Base-by-base conservation (phyloP, 2,797 vertebrate species). In the Silurus aristotelis region DNA sequence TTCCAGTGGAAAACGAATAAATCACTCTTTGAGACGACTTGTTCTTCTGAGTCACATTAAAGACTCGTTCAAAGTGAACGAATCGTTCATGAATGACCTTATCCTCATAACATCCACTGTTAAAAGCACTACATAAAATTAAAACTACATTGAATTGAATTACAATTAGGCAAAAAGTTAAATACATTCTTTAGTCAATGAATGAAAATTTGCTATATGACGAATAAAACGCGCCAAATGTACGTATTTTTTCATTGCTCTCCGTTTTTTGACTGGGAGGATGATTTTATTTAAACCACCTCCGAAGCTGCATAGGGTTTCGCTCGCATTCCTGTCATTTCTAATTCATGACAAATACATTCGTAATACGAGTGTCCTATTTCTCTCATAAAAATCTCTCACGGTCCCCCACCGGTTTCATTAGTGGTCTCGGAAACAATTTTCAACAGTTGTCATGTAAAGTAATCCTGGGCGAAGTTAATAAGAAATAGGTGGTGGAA, bases 361-460 rank as follows among this genome's bases (percentile, higher is more conserved):
- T 43, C 20, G 22, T 43, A 63, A 78, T 43, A 63, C 8, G 58
- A 78, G 12, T 22, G 43, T 78, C 20, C 58, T 38, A 61, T 78
- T 78, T 78, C 58, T 60, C 17, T 60, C 27, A 20, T 20, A 6
- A 38, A 31, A 38, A 60, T 77, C 27, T 38, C 27, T 77, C 56
- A 60, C 38, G 38, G 38, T 38, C 25, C 19, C 27, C 75, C 25
- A 77, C 38, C 55, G 38, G 25, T 60, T 60, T 60, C 9, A 77
- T 77, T 77, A 77, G 17, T 38, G 25, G 10, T 60, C 56, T 60
- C 2, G 0, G 31, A 78, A 61, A 78, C 27, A 61, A 63, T 38
- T n/a, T 61, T 78, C 31, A 78, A 43, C 56, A 61, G 17, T 78
- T 78, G 56, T 43, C 75, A 61, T 77, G 55, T 31, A 31, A 58